Base-by-base conservation (phyloP, 2,888 invertebrate genomes). In the Dryobota labecula region DNA sequence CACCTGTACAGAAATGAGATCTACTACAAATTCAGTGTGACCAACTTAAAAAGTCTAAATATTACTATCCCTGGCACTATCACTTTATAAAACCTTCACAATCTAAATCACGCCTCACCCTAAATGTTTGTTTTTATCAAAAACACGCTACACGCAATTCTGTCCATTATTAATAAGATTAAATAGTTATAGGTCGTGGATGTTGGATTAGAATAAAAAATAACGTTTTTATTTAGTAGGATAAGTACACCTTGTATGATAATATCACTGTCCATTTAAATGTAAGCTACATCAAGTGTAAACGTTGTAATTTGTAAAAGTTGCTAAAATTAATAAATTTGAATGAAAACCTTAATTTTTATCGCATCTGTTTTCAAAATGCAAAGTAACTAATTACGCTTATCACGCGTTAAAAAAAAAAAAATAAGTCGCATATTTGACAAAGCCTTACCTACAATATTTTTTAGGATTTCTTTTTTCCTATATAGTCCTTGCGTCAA, bases 81-180 rank as follows among this genome's bases (percentile, higher is more conserved):
- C 51, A 75, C 66, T 74, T 65, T 57, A 36, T 36, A 56, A 78
- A 47, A 61, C 45, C 53, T 57, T 53, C 24, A 38, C 69, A 53
- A 71, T 69, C 58, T 60, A 70, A 80, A 73, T 85, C 90, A 89
- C 91, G 90, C 91, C 84, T 85, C 90, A 89, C 90, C 89, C 89
- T 87, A 85, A 83, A 85, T 78, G 76, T 83, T 82, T 89, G 84
- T 83, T 85, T 89, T 86, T 84, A 90, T 88, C 88, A 87, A 76
- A 86, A 84, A 91, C 93, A 95, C 94, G 94, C 95, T 92, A 94
- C 93, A 94, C 91, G 95, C 95, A 95, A 96, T 92, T 95, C 95
- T 96, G 95, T 96, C 95, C 95, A 96, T 94, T 96, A 80, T 89
- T 89, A 83, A 76, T 94, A 95, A 94, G 94, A 84, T 84, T 82